phyloP scores from a whole-genome alignment of 2,797 vertebrate genomes.

The Myotis daubentonii region DNA sequence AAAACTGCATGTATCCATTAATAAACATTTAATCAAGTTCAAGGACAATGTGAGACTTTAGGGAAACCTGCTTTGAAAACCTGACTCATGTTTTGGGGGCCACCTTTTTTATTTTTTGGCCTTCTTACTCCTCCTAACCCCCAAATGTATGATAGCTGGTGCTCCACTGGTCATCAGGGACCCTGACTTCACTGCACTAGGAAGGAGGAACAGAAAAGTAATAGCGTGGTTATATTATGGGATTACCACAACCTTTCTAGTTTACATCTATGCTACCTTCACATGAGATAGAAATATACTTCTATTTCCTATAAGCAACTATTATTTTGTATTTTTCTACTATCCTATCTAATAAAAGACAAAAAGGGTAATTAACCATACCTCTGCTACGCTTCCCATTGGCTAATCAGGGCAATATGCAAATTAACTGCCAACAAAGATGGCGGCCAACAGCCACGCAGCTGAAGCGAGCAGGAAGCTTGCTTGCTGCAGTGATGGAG shows the following conservation, averaged over 20 bases:
- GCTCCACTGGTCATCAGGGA: background rate
- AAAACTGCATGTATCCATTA: background rate
- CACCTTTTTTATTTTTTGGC: background rate
- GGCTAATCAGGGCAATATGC: no score
- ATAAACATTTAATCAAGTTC: slow-evolving; percentile 1
- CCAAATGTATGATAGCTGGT: background rate
- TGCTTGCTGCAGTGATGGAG: no score
- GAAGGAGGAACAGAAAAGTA: background rate
- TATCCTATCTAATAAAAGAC: background rate
- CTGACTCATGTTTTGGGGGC: background rate
- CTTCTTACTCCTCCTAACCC: background rate
- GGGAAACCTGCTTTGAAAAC: slow-evolving; percentile 35
- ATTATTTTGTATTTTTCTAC: background rate
- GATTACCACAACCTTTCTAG: background rate
- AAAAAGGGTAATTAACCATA: no score
- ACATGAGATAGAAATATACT: background rate
- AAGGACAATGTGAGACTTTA: background rate
- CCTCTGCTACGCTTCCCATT: no score
- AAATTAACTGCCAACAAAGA: no score
- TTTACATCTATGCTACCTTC: background rate
- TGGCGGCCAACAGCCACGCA: no score
- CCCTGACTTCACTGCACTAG: background rate
- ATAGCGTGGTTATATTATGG: background rate
- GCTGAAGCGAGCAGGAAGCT: no score
- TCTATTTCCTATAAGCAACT: background rate